A percentile compares a stretch with the other conserved stretches of the same genome.
Conservation (phyloP, 1,140 invertebrate species). For the Charaxes varanes region DNA sequence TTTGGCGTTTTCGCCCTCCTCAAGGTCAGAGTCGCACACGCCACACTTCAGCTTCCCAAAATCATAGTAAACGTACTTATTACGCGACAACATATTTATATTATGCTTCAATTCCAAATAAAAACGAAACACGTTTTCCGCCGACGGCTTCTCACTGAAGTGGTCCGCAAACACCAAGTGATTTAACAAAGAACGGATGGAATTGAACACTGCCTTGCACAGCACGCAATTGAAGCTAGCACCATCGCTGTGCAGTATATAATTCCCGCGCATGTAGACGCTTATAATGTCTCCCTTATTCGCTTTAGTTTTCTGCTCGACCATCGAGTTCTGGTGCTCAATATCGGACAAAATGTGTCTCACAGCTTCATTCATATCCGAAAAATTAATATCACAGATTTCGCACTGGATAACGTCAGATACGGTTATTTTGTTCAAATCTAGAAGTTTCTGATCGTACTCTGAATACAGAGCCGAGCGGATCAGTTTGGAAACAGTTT, state of each 20-base stretch:
- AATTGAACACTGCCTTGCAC: constrained; percentile 48
- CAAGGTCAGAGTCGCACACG: constrained; percentile 46
- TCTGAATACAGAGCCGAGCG: constrained; percentile 40
- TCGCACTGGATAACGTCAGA: constrained; percentile 34
- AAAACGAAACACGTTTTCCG: constrained; percentile 57
- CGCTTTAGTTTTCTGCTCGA: constrained; percentile 27
- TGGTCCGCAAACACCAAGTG: constrained; percentile 59
- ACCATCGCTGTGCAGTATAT: constrained; percentile 51
- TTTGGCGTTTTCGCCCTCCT: constrained; percentile 56
- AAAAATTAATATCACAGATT: constrained; percentile 35
- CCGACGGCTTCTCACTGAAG: constrained; percentile 35
- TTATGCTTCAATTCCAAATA: constrained; percentile 66
- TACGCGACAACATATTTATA: constrained; percentile 53
- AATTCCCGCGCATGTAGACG: constrained; percentile 60
- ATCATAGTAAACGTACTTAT: constrained; percentile 58
- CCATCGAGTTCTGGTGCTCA: constrained; percentile 42
- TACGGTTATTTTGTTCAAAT: constrained; percentile 32
- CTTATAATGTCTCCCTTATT: constrained; percentile 58
- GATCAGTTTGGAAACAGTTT: constrained; percentile 48
- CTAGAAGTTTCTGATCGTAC: constrained; percentile 33
- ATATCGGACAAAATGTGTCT: constrained; percentile 43
- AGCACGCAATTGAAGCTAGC: constrained; percentile 41
- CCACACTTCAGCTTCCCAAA: constrained; percentile 58
- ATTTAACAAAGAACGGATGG: constrained; percentile 44
- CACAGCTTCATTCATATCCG: constrained; percentile 30